A percentile compares a stretch with the other conserved stretches of the same genome.
These are phyloP conservation scores for Pogonocherus hispidulus DNA, from an alignment of 2,888 invertebrate genomes.

Conservation along the genomic window DNA sequence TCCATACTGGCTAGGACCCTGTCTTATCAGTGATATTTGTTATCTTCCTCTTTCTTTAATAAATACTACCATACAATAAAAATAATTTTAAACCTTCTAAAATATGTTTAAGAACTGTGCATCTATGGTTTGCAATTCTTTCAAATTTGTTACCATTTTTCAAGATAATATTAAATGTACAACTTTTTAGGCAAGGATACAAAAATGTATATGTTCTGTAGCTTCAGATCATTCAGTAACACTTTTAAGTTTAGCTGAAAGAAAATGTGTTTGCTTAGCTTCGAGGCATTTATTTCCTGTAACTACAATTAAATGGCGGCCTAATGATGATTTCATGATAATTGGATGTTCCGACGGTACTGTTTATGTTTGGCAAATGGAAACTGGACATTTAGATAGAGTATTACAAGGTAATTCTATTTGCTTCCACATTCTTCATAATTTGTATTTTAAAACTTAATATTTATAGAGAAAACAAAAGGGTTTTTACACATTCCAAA, in stretches of 20 bases:
- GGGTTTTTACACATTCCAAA: no score
- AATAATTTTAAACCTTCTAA: no score
- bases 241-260: slow-evolving; percentile 89
- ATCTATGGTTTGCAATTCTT: no score
- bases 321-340: slow-evolving; percentile 97
- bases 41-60: no score
- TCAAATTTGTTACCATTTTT: neutral
- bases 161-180: neutral
- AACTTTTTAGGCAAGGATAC: slow-evolving; percentile 82
- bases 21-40: no score
- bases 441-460: no score
- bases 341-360: slow-evolving; percentile 98
- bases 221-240: slow-evolving; percentile 98
- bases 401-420: slow-evolving; percentile 83
- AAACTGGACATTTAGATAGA: slow-evolving; percentile 96
- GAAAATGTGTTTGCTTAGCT: slow-evolving; percentile 95
- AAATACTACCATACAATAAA: no score
- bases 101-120: no score
- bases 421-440: neutral
- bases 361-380: slow-evolving; percentile 99
- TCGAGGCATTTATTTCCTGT: slow-evolving; percentile 95
- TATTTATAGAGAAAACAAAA: no score
- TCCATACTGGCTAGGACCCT: no score
- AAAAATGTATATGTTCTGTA: slow-evolving; percentile 96
- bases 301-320: slow-evolving; percentile 95